Evolutionary conservation across 2,888 invertebrate species (phyloP).

Genomic region (Bellardia pandia): DNA sequence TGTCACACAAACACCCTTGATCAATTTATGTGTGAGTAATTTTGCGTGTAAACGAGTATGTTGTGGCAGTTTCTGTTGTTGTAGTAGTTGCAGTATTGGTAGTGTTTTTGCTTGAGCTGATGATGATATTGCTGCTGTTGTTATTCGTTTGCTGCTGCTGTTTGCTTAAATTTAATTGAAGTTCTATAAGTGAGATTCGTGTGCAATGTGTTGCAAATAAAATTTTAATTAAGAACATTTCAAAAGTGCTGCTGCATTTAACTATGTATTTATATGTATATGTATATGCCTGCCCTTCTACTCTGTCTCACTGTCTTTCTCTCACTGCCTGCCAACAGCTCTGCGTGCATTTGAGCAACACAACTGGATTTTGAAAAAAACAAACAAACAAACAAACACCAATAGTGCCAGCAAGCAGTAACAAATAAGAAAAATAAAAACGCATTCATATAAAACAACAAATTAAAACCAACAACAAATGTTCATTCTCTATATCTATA

Average conservation of each 20-base stretch:
- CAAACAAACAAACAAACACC: constrained; percentile 15
- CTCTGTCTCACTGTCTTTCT: neutral
- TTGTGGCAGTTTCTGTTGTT: neutral
- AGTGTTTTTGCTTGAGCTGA: neutral
- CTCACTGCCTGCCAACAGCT: neutral
- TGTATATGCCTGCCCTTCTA: neutral
- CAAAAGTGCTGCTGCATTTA: constrained; percentile 62
- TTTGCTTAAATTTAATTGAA: constrained; percentile 70
- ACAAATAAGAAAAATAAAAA: constrained; percentile 21
- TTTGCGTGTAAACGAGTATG: neutral
- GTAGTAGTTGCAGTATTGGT: neutral
- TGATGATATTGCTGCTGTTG: neutral
- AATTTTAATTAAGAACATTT: constrained; percentile 72
- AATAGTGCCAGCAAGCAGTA: constrained; percentile 38
- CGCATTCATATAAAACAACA: constrained; percentile 39
- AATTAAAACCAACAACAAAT: constrained; percentile 65
- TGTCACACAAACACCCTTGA: neutral
- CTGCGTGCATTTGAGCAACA: constrained; percentile 22
- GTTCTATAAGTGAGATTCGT: constrained; percentile 64
- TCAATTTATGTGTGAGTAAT: constrained; percentile 5
- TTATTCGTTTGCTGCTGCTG: constrained; percentile 39
- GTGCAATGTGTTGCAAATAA: constrained; percentile 69
- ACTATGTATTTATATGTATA: constrained; percentile 13
- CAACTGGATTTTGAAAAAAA: constrained; percentile 24
- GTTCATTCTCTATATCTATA: neutral